A percentile compares a stretch with the other conserved stretches of the same genome.
phyloP scores from a whole-genome alignment of 2,113 vertebrate species.

The Cyanoliseus patagonus region DNA sequence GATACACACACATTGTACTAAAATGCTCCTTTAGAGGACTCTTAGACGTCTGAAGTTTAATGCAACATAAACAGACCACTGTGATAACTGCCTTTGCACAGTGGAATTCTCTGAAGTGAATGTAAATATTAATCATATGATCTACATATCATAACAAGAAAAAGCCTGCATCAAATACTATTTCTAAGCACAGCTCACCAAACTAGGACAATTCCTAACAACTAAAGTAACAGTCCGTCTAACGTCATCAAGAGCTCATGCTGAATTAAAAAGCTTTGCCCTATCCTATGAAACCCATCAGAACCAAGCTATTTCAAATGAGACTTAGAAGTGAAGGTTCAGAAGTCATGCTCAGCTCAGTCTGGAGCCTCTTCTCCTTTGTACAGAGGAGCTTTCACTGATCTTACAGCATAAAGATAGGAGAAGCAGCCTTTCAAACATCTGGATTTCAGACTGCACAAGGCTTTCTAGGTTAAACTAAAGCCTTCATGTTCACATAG shows the following conservation, averaged over 20 bases:
- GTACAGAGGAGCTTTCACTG: neutral
- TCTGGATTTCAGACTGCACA: neutral
- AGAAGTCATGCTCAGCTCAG: neutral
- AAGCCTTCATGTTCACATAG: neutral
- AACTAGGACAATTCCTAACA: neutral
- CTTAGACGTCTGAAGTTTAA: neutral
- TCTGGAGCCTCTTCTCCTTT: neutral
- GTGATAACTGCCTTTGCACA: neutral
- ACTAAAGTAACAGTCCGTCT: neutral
- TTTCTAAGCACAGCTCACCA: neutral
- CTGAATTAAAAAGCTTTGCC: neutral
- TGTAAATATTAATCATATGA: neutral
- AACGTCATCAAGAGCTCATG: neutral
- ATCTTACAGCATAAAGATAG: neutral
- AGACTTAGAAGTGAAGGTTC: neutral
- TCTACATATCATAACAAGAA: neutral
- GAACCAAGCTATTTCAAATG: neutral
- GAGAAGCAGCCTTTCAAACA: neutral
- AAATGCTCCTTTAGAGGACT: neutral
- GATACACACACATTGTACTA: neutral
- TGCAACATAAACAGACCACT: neutral
- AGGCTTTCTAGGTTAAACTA: neutral
- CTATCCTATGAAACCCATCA: neutral
- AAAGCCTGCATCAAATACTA: neutral
- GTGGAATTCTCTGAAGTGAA: neutral